Evolutionary conservation across 2,888 invertebrate species (phyloP).

Genomic region (Dasypogon diadema): DNA sequence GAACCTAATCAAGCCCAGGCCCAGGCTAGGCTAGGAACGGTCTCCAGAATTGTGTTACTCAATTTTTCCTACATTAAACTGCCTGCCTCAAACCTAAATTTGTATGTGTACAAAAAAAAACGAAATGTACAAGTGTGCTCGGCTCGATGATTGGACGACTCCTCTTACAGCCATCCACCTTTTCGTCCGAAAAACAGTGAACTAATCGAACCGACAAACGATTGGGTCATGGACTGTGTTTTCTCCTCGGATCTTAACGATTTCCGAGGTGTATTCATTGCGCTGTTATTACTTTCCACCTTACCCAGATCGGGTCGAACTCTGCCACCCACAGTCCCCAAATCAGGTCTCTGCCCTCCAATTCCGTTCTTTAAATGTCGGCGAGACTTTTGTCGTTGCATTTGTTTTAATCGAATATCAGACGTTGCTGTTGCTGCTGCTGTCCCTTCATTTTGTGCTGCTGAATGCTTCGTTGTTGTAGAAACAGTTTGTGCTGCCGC

Average conservation of each 20-base stretch:
- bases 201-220: constrained; percentile 81
- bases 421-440: constrained; percentile 61
- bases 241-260: constrained; percentile 53
- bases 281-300: constrained; percentile 57
- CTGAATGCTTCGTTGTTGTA: constrained; percentile 60
- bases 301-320: constrained; percentile 64
- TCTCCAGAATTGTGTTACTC: constrained; percentile 16
- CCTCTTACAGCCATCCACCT: constrained; percentile 81
- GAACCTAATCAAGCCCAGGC: background rate
- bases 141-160: too few relatives aligned
- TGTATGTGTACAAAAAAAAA: constrained; percentile 10
- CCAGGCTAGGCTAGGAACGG: too few relatives aligned
- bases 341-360: constrained; percentile 72
- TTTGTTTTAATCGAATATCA: constrained; percentile 69
- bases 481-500: constrained; percentile 52
- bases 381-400: constrained; percentile 71
- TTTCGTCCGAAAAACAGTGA: constrained; percentile 86
- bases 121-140: constrained; percentile 20
- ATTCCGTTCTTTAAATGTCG: constrained; percentile 70
- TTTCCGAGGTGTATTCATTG: constrained; percentile 58
- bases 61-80: constrained; percentile 9
- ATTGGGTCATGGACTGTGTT: constrained; percentile 64
- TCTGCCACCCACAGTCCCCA: constrained; percentile 71
- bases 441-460: constrained; percentile 58
- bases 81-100: constrained; percentile 13